A percentile compares a stretch with the other conserved stretches of the same genome.
Evolutionary conservation across 2,888 invertebrate species (phyloP).

Genomic region (Megastigmus dorsalis): DNA sequence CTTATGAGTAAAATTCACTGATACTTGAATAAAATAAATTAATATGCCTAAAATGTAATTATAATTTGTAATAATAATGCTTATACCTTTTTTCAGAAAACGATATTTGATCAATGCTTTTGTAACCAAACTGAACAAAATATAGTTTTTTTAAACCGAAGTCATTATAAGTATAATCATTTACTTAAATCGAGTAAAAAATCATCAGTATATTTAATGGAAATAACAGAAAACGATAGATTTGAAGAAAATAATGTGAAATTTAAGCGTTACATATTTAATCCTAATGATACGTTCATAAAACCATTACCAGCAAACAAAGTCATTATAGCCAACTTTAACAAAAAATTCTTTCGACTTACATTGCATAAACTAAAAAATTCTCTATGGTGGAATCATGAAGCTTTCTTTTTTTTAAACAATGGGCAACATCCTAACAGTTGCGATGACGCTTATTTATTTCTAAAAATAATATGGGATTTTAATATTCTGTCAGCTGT

Average conservation of each 20-base stretch:
- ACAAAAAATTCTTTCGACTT: neutral
- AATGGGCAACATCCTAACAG: neutral
- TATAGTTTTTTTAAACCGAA: constrained; percentile 14
- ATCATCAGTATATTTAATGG: constrained; percentile 3
- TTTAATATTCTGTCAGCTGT: constrained; percentile 9
- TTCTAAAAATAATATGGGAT: neutral
- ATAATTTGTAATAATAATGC: too few relatives aligned
- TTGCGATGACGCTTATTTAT: neutral
- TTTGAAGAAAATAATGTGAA: neutral
- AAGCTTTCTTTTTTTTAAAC: neutral
- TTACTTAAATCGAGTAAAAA: neutral
- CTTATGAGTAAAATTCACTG: too few relatives aligned
- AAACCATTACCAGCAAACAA: neutral
- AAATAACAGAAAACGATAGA: constrained; percentile 1
- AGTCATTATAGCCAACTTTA: neutral
- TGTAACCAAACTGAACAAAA: neutral
- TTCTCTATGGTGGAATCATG: constrained; percentile 1
- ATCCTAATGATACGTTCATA: neutral
- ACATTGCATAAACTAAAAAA: constrained; percentile 13
- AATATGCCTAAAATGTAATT: too few relatives aligned
- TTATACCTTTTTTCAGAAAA: too few relatives aligned
- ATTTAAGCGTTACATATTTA: neutral
- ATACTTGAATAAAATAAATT: too few relatives aligned
- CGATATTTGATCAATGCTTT: constrained; percentile 15
- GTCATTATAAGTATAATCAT: neutral